These are phyloP conservation scores for Scyliorhinus canicula DNA, from an alignment of 2,797 vertebrate species.

Conservation along the genomic window DNA sequence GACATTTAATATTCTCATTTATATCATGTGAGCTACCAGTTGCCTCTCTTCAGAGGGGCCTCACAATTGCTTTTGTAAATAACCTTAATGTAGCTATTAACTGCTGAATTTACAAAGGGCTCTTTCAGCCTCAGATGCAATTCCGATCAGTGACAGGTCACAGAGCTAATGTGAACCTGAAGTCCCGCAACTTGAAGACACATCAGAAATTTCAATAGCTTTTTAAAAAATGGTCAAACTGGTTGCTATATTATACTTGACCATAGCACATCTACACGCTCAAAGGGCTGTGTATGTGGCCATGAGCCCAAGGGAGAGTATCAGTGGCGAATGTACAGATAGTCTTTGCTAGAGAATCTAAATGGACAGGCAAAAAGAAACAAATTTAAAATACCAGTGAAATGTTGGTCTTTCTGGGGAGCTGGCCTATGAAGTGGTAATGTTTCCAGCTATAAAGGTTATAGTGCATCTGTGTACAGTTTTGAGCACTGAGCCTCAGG, in stretches of 20 bases:
- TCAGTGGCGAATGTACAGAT: neutral
- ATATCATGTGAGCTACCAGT: neutral
- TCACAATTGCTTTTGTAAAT: neutral
- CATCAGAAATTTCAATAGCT: neutral
- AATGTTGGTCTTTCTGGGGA: neutral
- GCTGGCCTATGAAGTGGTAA: neutral
- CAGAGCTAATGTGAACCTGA: neutral
- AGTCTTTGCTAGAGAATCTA: neutral
- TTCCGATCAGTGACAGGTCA: neutral
- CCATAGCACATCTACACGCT: neutral
- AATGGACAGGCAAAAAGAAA: neutral
- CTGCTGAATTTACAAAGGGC: slow-evolving; percentile 2
- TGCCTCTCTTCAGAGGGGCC: neutral
- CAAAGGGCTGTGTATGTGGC: neutral
- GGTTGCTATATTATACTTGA: no score
- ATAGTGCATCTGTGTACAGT: neutral
- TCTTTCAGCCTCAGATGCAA: neutral
- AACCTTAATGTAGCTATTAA: neutral
- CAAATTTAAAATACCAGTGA: no score
- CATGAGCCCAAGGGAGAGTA: neutral
- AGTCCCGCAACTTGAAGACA: neutral
- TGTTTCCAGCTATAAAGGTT: neutral
- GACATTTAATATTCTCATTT: slow-evolving; percentile 22
- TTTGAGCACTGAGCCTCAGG: neutral
- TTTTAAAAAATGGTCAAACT: no score